These are phyloP conservation scores for Pipistrellus pipistrellus DNA, from an alignment of 2,797 vertebrate genomes.

Conservation along the genomic window DNA sequence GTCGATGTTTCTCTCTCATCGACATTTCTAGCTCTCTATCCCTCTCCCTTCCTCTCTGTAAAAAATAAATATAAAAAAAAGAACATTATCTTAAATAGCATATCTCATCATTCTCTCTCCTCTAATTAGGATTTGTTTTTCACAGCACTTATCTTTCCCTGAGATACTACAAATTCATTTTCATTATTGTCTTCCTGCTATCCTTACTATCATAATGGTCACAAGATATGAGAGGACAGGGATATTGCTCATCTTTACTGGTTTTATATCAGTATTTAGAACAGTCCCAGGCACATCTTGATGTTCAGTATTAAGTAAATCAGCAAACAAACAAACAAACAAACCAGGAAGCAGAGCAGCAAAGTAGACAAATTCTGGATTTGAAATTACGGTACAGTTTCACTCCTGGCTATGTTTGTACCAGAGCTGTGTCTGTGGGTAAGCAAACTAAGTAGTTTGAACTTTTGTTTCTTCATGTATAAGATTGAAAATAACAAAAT, in stretches of 20 bases:
- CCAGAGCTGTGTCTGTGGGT: background rate
- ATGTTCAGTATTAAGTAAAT: background rate
- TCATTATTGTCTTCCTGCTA: background rate
- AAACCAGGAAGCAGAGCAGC: background rate
- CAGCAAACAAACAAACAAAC: background rate
- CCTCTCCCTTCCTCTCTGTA: too few relatives aligned
- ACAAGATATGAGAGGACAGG: background rate
- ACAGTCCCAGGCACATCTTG: background rate
- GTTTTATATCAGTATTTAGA: background rate
- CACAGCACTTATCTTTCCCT: background rate
- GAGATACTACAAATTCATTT: constrained; percentile 2
- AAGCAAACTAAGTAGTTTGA: constrained; percentile 16
- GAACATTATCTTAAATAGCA: background rate
- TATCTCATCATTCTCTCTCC: background rate
- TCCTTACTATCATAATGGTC: background rate
- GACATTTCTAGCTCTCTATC: too few relatives aligned
- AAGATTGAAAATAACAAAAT: constrained; percentile 32
- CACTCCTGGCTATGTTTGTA: constrained; percentile 45
- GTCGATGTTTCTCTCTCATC: too few relatives aligned
- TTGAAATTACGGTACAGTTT: constrained; percentile 57
- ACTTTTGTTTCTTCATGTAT: background rate
- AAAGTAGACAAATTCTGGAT: background rate
- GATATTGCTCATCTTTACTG: background rate
- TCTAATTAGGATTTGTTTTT: constrained; percentile 33
- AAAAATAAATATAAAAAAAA: too few relatives aligned